Evolutionary conservation across 2,797 vertebrate genomes (phyloP).

Genomic region (Mormyrus proboscirostris): DNA sequence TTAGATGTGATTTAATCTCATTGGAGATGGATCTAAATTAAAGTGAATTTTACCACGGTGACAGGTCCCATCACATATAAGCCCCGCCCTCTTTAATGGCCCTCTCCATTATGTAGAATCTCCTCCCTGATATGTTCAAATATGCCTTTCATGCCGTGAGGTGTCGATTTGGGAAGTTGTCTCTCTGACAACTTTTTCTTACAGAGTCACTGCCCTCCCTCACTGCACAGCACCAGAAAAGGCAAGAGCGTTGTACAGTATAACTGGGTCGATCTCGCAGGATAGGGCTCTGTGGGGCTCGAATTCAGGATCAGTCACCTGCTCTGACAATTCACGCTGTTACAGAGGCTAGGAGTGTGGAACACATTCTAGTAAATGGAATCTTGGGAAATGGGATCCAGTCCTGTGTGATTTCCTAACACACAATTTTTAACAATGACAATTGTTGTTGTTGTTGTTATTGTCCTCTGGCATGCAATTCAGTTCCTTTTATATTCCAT

Average conservation of each 20-base stretch:
- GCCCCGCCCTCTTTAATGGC: conserved; percentile 32
- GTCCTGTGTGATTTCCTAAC: not conserved
- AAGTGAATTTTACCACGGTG: conserved; percentile 30
- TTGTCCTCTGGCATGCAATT: not conserved
- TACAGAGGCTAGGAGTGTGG: not conserved
- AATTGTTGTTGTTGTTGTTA: not conserved
- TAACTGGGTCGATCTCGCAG: not conserved
- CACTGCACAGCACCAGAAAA: not conserved
- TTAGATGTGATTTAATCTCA: conserved; percentile 32
- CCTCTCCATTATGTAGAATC: conserved; percentile 32
- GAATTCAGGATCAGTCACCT: not conserved
- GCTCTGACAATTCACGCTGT: not conserved
- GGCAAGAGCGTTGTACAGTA: not conserved
- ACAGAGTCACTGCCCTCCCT: conserved; percentile 20
- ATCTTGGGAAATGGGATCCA: not conserved
- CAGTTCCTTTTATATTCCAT: not conserved
- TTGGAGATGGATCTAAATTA: conserved; percentile 24
- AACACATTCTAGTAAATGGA: not conserved
- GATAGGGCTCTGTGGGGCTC: not conserved
- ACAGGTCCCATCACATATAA: conserved; percentile 34
- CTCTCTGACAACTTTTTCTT: conserved; percentile 8
- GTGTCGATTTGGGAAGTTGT: conserved; percentile 33
- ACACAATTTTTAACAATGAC: not conserved
- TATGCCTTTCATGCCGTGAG: conserved; percentile 33
- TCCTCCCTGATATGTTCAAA: conserved; percentile 39